Conservation (phyloP, 2,113 vertebrate species). For the Rhineura floridana region DNA sequence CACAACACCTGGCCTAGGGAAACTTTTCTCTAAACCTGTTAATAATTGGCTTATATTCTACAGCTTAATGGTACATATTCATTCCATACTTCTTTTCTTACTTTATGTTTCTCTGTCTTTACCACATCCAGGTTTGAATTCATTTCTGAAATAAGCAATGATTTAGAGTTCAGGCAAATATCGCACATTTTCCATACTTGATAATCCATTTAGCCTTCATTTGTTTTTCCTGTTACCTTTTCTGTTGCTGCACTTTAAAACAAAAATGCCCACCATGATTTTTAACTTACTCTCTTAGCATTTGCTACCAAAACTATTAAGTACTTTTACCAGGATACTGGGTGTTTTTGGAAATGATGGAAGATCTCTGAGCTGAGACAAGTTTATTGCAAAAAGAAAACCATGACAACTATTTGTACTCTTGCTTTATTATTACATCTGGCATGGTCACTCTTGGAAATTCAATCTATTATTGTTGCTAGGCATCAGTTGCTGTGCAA, state of each 20-base stretch:
- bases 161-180: conserved; percentile 26
- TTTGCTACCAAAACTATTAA: conserved; percentile 55
- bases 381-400: conserved; percentile 76
- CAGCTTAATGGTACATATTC: neutral
- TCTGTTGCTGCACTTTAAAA: conserved; percentile 22
- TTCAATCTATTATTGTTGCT: conserved; percentile 82
- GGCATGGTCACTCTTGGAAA: conserved; percentile 81
- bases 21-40: conserved; percentile 8
- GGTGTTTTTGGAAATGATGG: conserved; percentile 45
- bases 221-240: conserved; percentile 34
- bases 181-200: conserved; percentile 21
- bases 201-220: conserved; percentile 44
- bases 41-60: neutral
- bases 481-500: conserved; percentile 82
- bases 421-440: conserved; percentile 81
- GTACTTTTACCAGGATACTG: conserved; percentile 59
- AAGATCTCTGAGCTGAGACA: conserved; percentile 64
- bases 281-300: conserved; percentile 37
- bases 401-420: conserved; percentile 83
- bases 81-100: neutral
- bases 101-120: fast-evolving
- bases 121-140: neutral
- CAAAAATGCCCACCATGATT: conserved; percentile 23
- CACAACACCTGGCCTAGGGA: neutral
- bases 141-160: conserved; percentile 36